Base-by-base conservation (phyloP, 2,888 invertebrate genomes). In the Spodoptera picta region DNA sequence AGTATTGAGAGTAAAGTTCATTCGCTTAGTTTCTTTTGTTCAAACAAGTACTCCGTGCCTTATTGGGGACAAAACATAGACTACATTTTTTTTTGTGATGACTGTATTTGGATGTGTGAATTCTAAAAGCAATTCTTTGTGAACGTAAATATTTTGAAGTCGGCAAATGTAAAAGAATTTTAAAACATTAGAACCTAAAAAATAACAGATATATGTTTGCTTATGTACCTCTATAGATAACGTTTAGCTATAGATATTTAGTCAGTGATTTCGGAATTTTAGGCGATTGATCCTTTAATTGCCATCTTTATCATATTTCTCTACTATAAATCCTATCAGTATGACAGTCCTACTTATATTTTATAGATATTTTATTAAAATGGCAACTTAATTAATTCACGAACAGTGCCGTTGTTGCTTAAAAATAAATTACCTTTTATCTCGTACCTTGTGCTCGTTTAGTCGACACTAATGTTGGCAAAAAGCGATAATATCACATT, bases 401-500 rank as follows among this genome's bases (percentile, higher is more conserved):
- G 46, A 56, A 60, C 24, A 47, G 10, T 52, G 52, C 51, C 65
- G 60, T 65, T 66, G 63, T 51, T 44, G 43, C 49, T 51, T 61
- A 75, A 77, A 75, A 71, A 80, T 71, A 73, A 75, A 75, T 81
- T 76, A 77, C 66, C 56, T 66, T 58, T 57, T 55, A 65, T 63
- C 58, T 57, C 14, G 51, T 52, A 47, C 54, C 9, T 36, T 44
- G 24, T 36, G 44, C 59, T 36, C 63, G 68, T 83, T 79, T 66
- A 69, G 49, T 24, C 43, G 83, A 82, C 83, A 65, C 79, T 83
- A 82, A 86, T 80, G 82, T 75, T 43, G 54, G 19, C 45, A 36
- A 47, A 54, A 74, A 61, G 47, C 67, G 70, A 87, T 87, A 86
- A 83, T 79, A 79, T 76, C 68, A 63, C 12, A 67, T 59, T 87